Conservation (phyloP, 2,113 vertebrate species). For the Otis tarda region DNA sequence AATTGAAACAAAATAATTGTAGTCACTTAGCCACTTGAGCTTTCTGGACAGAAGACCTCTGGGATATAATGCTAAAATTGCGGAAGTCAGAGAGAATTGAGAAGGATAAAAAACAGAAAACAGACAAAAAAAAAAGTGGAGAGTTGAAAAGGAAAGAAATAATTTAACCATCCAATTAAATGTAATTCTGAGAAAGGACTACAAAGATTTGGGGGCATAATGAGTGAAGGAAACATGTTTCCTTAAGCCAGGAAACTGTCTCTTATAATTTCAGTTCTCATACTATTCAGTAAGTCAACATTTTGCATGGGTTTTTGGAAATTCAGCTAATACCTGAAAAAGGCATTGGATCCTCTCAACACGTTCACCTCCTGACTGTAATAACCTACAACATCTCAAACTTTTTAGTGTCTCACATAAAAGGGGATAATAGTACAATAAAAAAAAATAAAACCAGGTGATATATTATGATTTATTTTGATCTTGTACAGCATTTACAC, state of each 20-base stretch:
- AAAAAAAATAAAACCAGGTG: background rate
- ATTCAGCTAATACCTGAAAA: background rate
- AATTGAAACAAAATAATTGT: background rate
- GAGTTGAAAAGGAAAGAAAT: background rate
- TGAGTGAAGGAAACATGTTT: background rate
- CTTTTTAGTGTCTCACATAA: background rate
- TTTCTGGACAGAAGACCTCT: background rate
- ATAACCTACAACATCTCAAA: background rate
- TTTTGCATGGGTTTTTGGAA: background rate
- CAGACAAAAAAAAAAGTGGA: background rate
- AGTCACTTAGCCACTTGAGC: background rate
- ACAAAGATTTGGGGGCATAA: background rate
- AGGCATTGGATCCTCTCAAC: background rate
- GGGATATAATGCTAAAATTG: background rate
- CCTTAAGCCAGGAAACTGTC: background rate
- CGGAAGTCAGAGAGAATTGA: background rate
- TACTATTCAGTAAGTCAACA: background rate
- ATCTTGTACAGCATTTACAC: background rate
- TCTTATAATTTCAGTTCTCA: background rate
- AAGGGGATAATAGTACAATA: background rate
- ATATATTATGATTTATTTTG: background rate
- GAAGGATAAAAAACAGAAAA: background rate
- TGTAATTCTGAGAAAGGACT: background rate
- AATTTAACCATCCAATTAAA: background rate
- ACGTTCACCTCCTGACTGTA: background rate